A percentile compares a stretch with the other conserved stretches of the same genome.
These are phyloP conservation scores for Orchesellides sinensis DNA, from an alignment of 2,888 invertebrate species.

Conservation along the genomic window DNA sequence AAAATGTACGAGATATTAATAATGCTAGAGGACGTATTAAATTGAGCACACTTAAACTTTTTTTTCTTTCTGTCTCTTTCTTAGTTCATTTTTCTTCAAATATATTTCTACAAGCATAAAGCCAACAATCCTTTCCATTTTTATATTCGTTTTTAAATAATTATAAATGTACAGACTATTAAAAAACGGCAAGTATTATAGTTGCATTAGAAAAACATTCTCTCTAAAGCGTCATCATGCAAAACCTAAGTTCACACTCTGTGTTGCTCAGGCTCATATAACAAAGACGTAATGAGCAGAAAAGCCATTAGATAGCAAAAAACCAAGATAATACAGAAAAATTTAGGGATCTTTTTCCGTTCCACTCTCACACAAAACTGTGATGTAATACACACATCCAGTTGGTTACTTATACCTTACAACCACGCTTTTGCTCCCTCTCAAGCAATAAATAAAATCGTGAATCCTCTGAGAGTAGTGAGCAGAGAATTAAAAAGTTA, in stretches of 20 bases:
- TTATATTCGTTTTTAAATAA: no score
- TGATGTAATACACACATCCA: neutral
- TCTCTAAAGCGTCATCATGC: no score
- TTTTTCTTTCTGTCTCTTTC: slow-evolving; percentile 1
- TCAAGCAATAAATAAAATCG: slow-evolving; percentile 54
- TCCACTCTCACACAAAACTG: slow-evolving; percentile 23
- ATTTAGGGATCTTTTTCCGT: slow-evolving; percentile 47
- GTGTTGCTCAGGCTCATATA: neutral
- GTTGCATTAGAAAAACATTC: no score
- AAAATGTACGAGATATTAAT: slow-evolving; percentile 19
- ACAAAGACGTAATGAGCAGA: slow-evolving; percentile 37
- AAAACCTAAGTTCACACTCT: no score
- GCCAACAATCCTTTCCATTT: no score
- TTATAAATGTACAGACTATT: no score
- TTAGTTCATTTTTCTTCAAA: no score
- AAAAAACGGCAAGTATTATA: no score
- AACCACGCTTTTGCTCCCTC: slow-evolving; percentile 19
- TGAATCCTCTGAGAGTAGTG: slow-evolving; percentile 53
- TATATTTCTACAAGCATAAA: no score
- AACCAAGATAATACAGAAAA: slow-evolving; percentile 55
- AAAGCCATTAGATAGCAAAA: slow-evolving; percentile 48
- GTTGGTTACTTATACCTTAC: neutral
- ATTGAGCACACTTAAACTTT: slow-evolving; percentile 40
- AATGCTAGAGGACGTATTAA: slow-evolving; percentile 45
- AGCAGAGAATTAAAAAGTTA: slow-evolving; percentile 69